phyloP scores from a whole-genome alignment of 2,797 vertebrate species.

The Xiphorhynchus erythropygius region DNA sequence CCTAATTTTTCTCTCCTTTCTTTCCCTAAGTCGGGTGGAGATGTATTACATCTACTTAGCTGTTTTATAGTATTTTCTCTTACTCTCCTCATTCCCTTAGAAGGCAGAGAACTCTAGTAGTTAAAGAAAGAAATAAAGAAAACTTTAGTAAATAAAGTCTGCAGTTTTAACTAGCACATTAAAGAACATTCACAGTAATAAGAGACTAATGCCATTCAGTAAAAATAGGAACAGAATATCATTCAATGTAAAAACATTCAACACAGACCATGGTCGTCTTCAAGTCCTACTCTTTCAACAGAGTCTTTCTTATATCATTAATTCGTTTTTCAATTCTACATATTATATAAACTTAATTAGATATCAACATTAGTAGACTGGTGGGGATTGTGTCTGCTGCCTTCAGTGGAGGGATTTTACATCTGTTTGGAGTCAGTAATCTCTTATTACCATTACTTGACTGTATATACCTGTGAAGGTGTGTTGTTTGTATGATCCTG shows the following conservation, averaged over 20 bases:
- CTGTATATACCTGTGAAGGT: neutral
- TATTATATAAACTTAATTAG: neutral
- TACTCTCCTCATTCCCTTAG: neutral
- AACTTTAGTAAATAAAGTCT: neutral
- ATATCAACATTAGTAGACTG: neutral
- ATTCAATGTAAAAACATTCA: neutral
- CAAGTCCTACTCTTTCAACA: neutral
- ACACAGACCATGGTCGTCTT: neutral
- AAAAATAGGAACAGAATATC: neutral
- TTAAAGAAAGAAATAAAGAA: no score
- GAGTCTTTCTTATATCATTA: neutral
- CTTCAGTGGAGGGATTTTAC: neutral
- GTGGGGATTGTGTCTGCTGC: neutral
- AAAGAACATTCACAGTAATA: neutral
- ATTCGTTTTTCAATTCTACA: neutral
- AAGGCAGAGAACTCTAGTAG: neutral
- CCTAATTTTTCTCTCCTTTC: neutral
- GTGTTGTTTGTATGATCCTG: rapidly evolving
- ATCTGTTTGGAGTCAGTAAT: neutral
- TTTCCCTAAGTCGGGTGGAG: neutral
- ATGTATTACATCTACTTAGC: neutral
- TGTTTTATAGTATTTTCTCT: neutral
- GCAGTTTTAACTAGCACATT: neutral
- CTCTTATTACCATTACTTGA: neutral
- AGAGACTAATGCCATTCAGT: neutral